Conservation (phyloP, 2,113 vertebrate species). For the Calypte anna region DNA sequence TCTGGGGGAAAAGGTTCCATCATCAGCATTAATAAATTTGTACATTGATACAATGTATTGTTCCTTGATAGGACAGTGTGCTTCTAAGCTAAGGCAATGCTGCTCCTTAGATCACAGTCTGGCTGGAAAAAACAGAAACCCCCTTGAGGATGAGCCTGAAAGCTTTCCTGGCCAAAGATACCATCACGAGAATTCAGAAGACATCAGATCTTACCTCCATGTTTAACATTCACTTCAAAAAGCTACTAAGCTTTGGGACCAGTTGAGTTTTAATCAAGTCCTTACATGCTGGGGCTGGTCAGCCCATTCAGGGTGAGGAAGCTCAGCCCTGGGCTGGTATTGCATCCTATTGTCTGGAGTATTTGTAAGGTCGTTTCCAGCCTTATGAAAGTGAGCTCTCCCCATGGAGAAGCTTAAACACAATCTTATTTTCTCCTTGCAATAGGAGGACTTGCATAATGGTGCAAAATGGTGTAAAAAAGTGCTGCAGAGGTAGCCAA, state of each 20-base stretch:
- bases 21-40: background rate
- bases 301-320: background rate
- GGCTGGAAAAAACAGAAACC: background rate
- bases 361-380: background rate
- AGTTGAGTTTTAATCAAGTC: background rate
- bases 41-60: fast-evolving
- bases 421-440: background rate
- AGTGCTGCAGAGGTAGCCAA: background rate
- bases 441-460: background rate
- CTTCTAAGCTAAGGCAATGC: background rate
- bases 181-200: background rate
- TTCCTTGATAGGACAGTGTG: background rate
- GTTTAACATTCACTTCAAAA: background rate
- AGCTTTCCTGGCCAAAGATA: background rate
- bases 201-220: background rate
- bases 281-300: background rate
- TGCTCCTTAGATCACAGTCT: background rate
- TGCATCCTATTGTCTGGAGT: background rate
- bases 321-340: background rate
- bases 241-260: background rate
- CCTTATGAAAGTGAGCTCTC: background rate
- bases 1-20: background rate
- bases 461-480: background rate
- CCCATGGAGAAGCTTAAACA: background rate
- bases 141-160: background rate